Evolutionary conservation across 92 coral and sea anemone genomes (phyloP).

Genomic region (Epizoanthus stellaris): DNA sequence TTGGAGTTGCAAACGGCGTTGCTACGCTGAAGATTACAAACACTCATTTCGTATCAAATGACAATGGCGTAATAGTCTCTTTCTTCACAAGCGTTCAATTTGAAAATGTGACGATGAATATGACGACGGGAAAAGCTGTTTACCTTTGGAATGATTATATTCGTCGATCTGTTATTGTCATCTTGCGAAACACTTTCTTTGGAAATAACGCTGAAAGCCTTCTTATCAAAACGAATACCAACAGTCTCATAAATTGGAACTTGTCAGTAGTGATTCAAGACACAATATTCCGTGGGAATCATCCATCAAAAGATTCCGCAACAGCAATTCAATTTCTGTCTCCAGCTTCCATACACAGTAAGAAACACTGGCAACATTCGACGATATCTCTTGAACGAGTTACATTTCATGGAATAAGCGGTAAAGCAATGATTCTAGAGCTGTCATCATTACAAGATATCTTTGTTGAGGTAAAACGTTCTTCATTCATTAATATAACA

Average conservation of each 20-base stretch:
- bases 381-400: background rate
- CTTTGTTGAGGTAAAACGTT: no score
- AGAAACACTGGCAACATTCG: no score
- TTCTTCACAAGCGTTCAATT: background rate
- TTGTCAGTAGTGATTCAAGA: background rate
- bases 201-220: background rate
- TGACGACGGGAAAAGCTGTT: background rate
- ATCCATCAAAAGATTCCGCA: background rate
- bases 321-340: no score
- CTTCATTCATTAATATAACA: no score
- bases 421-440: no score
- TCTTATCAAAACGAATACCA: no score
- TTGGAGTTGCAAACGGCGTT: no score
- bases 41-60: background rate
- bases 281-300: background rate
- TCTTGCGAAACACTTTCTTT: background rate
- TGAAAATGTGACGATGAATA: background rate
- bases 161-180: background rate
- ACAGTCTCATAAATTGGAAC: background rate
- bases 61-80: background rate
- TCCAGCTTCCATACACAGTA: no score
- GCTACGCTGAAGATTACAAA: background rate
- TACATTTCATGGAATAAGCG: no score
- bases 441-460: no score
- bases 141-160: no score